Evolutionary conservation across 2,888 invertebrate genomes (phyloP), one percentile per base, ranked within the genome.

Genomic region (Boloria euphrosyne): DNA sequence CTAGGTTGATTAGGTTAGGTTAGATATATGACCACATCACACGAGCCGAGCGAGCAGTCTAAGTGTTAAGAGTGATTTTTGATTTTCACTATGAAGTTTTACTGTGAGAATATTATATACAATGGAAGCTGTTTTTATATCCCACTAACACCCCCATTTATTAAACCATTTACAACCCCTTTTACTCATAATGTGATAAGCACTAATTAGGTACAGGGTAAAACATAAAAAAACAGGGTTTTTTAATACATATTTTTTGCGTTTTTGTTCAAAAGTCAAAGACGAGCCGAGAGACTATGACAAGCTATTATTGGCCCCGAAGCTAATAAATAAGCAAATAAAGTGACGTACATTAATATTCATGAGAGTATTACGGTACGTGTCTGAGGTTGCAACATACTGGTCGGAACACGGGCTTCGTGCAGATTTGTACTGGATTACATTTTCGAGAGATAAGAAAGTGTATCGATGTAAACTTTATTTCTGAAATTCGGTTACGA

Each of bases 331-430:
- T 71, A 72, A 72, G 70, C 87, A 86, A 87, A 87, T 87, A 88
- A 85, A 87, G 83, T 87, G 86, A 80, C 78, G 65, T 71, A 73
- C 83, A 87, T 88, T 85, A 87, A 88, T 88, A 88, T 88, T 87
- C 88, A 88, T 88, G 83, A 78, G 76, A 71, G 78, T 81, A 87
- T 87, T 87, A 88, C 78, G 76, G 77, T 75, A 81, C 85, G 84
- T 85, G 86, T 80, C 72, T 67, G 75, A 76, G 75, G 76, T 63
- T 53, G 60, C 67, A 51, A 71, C 71, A 67, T 59, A 71, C 64
- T 70, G 70, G 49, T 47, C 54, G 46, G 64, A 58, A 61, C 60
- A 59, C 16, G 59, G 22, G 59, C 17, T 59, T 65, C 59, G 54
- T 50, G 17, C 51, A 68, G 71, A 68, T 71, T 64, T 63, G 63